Base-by-base conservation (phyloP, 1,140 invertebrate genomes). In the Antheraea mylitta region DNA sequence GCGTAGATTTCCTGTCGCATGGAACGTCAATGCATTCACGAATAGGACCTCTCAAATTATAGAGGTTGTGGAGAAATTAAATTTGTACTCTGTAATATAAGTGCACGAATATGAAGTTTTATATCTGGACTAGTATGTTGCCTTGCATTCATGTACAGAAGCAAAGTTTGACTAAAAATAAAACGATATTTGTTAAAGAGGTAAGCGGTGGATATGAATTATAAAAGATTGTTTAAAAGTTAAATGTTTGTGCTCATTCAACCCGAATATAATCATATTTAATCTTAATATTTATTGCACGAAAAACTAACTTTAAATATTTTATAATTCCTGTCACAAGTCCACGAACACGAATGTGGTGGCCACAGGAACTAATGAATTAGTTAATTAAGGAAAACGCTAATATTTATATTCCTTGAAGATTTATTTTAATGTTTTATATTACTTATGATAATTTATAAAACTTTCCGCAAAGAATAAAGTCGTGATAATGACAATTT, bases 121-220 rank as follows among this genome's bases (percentile, higher is more conserved):
- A 53, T 53, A 53, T 53, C 11, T 53, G 45, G 45, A n/a, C 45
- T 53, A 53, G 16, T 16, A 53, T 53, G 6, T 53, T 53, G 16
- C 45, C 45, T 53, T 53, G 45, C 13, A 16, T 53, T 53, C 66
- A 60, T 60, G 18, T 19, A 62, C 58, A 19, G 18, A 60, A 48
- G 60, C 18, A 58, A 61, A 58, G 16, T 16, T 53, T 53, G 16
- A 53, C 11, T 53, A 53, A 22, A 58, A 59, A 18, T 66, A 30
- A 59, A 36, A 36, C 22, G 8, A 37, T 58, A 63, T 36, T 37
- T 36, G 30, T 63, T 37, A 22, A 63, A 63, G 61, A 63, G 61
- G 61, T 63, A 13, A 37, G 30, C 37, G n/a, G n/a, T 30, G 37
- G 7, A 63, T 11, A 8, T 10, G 11, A 0, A 53, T 13, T 16